These are phyloP conservation scores for Rotaria magnacalcarata DNA, from an alignment of 2,888 invertebrate genomes.

Conservation along the genomic window DNA sequence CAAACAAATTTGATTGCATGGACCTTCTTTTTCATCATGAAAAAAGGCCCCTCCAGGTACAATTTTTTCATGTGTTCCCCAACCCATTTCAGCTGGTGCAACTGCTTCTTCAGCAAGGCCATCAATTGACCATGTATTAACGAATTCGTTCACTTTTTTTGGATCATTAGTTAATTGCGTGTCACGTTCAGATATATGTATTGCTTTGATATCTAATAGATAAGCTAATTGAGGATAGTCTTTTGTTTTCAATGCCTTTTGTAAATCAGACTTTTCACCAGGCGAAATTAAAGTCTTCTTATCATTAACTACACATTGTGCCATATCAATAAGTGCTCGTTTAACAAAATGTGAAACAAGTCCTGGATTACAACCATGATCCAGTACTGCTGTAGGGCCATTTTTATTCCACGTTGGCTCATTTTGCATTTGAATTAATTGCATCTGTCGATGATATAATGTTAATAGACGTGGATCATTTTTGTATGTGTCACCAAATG, in stretches of 20 bases:
- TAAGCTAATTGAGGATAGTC: not conserved
- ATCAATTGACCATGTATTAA: conserved; percentile 19
- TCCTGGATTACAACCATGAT: conserved; percentile 33
- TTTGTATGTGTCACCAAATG: conserved; percentile 15
- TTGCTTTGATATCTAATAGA: not conserved
- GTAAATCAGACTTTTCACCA: not conserved
- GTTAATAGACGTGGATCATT: conserved; percentile 20
- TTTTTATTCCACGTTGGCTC: not conserved
- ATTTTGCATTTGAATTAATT: conserved; percentile 11
- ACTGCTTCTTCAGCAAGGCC: not conserved
- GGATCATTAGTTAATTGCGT: conserved; percentile 1
- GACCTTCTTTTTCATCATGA: not conserved
- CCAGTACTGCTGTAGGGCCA: not conserved
- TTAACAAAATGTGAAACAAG: conserved; percentile 34
- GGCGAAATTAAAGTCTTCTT: no score
- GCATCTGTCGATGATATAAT: conserved; percentile 29
- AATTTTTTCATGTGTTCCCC: conserved; percentile 23
- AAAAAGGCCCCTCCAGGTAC: not conserved
- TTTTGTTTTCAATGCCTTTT: not conserved
- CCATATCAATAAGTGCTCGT: not conserved
- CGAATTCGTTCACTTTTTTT: conserved; percentile 23
- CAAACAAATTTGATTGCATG: conserved; percentile 15
- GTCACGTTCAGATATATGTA: conserved; percentile 24
- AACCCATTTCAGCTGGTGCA: conserved; percentile 11
- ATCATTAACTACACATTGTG: not conserved